phyloP scores from a whole-genome alignment of 2,113 vertebrate genomes.

The Apteryx mantelli region DNA sequence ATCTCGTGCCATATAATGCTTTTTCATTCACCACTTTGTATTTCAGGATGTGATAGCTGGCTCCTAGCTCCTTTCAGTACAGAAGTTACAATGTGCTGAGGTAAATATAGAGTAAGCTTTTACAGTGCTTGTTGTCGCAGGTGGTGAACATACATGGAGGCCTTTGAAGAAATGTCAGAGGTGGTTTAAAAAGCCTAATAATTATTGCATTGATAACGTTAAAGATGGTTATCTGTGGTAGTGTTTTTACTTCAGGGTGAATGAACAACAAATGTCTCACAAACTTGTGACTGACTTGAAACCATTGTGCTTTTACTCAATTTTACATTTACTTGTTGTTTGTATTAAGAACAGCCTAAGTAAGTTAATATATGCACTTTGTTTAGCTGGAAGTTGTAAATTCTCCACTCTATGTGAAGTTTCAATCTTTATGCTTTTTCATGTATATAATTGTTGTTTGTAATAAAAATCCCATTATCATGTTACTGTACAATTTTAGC shows the following conservation, averaged over 20 bases:
- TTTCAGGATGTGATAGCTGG: slow-evolving; percentile 45
- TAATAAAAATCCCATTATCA: not conserved
- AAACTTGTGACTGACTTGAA: not conserved
- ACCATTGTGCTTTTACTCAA: not conserved
- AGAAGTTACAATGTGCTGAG: not conserved
- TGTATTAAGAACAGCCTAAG: not conserved
- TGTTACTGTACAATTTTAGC: not conserved
- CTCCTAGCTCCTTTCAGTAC: not conserved
- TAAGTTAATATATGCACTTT: not conserved
- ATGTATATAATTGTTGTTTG: not conserved
- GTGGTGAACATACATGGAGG: not conserved
- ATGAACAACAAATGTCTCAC: not conserved
- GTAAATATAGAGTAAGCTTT: not conserved
- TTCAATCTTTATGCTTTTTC: not conserved
- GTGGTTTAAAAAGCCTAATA: not conserved
- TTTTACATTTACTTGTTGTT: not conserved
- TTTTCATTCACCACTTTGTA: not conserved
- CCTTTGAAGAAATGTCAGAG: not conserved
- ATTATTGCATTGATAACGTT: not conserved
- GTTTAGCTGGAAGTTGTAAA: not conserved
- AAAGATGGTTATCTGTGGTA: not conserved
- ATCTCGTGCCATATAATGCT: not conserved
- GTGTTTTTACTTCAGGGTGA: not conserved
- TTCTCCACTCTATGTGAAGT: not conserved
- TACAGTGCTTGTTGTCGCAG: slow-evolving; percentile 1